A percentile compares a stretch with the other conserved stretches of the same genome.
Evolutionary conservation across 2,888 invertebrate species (phyloP).

Genomic region (Torymus auratus): DNA sequence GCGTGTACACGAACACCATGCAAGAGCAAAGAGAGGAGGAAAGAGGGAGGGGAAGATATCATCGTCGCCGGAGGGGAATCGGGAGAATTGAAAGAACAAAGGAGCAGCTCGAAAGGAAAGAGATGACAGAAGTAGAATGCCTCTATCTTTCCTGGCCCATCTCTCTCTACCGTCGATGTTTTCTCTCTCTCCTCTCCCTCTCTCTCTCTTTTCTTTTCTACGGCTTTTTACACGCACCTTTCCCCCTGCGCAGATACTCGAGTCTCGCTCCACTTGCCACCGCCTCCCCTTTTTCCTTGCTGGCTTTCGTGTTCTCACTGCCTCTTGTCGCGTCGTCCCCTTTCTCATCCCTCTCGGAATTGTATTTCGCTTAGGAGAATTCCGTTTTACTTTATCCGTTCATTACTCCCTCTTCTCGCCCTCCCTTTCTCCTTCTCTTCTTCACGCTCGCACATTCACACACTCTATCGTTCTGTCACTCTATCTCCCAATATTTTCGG

Average conservation of each 20-base stretch:
- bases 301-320: not conserved
- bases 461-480: too few species aligned
- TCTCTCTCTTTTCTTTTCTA: constrained; percentile 21
- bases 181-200: not conserved
- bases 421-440: too few species aligned
- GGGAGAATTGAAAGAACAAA: constrained; percentile 61
- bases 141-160: constrained; percentile 57
- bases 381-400: constrained; percentile 19
- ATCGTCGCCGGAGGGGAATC: constrained; percentile 40
- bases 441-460: not conserved
- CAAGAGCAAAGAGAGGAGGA: not conserved
- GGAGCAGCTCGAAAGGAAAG: constrained; percentile 61
- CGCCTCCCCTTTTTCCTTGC: not conserved
- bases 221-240: not conserved
- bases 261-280: not conserved
- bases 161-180: constrained; percentile 54
- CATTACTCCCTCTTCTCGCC: not conserved
- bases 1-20: too few species aligned
- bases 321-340: not conserved
- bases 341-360: not conserved
- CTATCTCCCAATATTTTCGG: not conserved
- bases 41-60: constrained; percentile 17
- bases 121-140: constrained; percentile 58
- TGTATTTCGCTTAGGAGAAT: constrained; percentile 8
- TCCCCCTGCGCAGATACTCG: not conserved